phyloP scores from a whole-genome alignment of 2,797 vertebrate species.

The Ctenochaetus hawaiiensis region DNA sequence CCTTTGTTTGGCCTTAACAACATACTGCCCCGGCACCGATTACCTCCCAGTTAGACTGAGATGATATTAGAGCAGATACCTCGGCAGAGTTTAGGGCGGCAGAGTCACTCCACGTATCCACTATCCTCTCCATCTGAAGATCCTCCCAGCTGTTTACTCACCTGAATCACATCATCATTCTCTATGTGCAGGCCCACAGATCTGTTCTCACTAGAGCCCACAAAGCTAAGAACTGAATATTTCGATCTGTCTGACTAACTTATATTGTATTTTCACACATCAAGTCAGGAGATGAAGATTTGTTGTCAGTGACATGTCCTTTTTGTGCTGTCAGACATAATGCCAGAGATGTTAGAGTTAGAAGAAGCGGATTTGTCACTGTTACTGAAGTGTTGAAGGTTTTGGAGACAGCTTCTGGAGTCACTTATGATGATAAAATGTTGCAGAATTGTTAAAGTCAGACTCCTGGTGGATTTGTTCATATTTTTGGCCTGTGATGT shows the following conservation, averaged over 20 bases:
- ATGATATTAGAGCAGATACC: conserved; percentile 37
- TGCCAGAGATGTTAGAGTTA: background rate
- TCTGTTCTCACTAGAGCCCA: background rate
- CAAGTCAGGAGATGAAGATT: background rate
- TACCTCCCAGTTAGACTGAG: conserved; percentile 18
- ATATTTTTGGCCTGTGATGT: conserved; percentile 4
- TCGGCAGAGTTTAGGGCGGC: background rate
- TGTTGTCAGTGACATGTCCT: background rate
- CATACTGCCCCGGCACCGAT: conserved; percentile 10
- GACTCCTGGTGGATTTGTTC: conserved; percentile 10
- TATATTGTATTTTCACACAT: background rate
- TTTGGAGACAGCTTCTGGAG: background rate
- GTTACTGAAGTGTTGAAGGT: background rate
- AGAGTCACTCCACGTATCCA: background rate
- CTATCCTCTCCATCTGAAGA: background rate
- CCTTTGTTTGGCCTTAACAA: conserved; percentile 53
- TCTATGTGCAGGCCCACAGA: background rate
- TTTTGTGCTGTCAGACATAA: conserved; percentile 6
- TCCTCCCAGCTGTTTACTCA: background rate
- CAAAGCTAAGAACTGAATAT: background rate
- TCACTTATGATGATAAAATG: conserved; percentile 1
- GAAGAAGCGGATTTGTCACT: background rate
- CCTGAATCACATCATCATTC: background rate
- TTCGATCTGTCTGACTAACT: background rate
- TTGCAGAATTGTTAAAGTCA: conserved; percentile 1